phyloP scores from a whole-genome alignment of 2,797 vertebrate genomes.

The Chloroceryle inda region DNA sequence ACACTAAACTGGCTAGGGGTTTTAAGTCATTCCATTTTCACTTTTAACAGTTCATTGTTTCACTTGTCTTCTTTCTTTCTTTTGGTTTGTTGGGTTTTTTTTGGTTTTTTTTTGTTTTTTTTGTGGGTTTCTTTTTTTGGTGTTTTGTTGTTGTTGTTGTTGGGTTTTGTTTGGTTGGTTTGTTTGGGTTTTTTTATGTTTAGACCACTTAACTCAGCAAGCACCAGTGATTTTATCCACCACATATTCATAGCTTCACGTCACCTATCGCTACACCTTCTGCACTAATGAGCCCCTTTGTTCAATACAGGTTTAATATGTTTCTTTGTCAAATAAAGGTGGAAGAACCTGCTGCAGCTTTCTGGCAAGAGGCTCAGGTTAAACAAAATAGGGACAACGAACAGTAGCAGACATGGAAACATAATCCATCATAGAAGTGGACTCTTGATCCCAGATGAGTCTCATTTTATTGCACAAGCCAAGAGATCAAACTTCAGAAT shows the following conservation, averaged over 20 bases:
- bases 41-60: constrained; percentile 81
- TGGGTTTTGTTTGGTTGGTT: constrained; percentile 23
- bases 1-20: constrained; percentile 81
- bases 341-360: constrained; percentile 76
- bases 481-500: constrained; percentile 13
- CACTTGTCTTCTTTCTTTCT: constrained; percentile 72
- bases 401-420: neutral
- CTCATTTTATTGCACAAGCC: constrained; percentile 15
- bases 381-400: constrained; percentile 15
- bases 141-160: too few relatives aligned
- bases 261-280: constrained; percentile 60
- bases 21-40: constrained; percentile 79
- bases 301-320: constrained; percentile 51
- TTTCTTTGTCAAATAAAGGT: constrained; percentile 47
- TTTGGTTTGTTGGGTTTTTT: neutral
- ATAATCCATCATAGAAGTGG: neutral
- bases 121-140: too few relatives aligned
- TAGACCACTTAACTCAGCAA: constrained; percentile 72
- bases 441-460: neutral
- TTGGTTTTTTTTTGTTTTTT: neutral
- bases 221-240: constrained; percentile 58
- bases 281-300: constrained; percentile 71
- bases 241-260: constrained; percentile 52
- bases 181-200: constrained; percentile 48
- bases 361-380: constrained; percentile 79